Evolutionary conservation across 2,113 vertebrate species (phyloP), one percentile per base, ranked within the genome.

Genomic region (Xenotilapia longispinis): DNA sequence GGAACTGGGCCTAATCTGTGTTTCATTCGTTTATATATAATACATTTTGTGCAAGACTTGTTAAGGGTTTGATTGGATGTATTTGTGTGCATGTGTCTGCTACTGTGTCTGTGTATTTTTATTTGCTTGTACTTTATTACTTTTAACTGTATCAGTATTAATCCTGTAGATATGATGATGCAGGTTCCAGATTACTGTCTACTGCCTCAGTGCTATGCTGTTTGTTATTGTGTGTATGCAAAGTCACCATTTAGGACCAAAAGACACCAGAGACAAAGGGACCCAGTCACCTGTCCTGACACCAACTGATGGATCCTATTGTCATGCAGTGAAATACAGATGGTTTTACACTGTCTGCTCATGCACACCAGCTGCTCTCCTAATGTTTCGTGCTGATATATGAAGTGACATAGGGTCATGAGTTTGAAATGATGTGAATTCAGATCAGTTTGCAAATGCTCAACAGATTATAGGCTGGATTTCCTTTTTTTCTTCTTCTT

Each of bases 281-380:
- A 45, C 26, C 51, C 81, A 81, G 78, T 91, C 89, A 92, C 83
- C 85, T 90, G 79, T 88, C 53, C 89, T 80, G 57, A 33, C 75
- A 85, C 85, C 86, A 85, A 81, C 83, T 82, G 88, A 92, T 93
- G 75, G 79, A 86, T 90, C 73, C 47, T 92, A 86, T 91, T 91
- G 90, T 79, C 68, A 58, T n/a, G 11, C 38, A 85, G 73, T 86
- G 83, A 93, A 82, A 88, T 82, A 84, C 84, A 91, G 81, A 93
- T 87, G 58, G 81, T 83, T 26, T 73, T 28, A 6, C 55, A 11
- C n/a, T 45, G 47, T 87, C 54, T 81, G 42, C 73, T 87, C 60
- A 40, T 14, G 33, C 55, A 13, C 80, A 80, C 28, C 89, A 93
- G 92, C 93, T 93, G 93, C 36, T 91, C 70, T 73, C 79, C 57